Evolutionary conservation across 2,113 vertebrate genomes (phyloP).

Genomic region (Mormyrus lacerda): DNA sequence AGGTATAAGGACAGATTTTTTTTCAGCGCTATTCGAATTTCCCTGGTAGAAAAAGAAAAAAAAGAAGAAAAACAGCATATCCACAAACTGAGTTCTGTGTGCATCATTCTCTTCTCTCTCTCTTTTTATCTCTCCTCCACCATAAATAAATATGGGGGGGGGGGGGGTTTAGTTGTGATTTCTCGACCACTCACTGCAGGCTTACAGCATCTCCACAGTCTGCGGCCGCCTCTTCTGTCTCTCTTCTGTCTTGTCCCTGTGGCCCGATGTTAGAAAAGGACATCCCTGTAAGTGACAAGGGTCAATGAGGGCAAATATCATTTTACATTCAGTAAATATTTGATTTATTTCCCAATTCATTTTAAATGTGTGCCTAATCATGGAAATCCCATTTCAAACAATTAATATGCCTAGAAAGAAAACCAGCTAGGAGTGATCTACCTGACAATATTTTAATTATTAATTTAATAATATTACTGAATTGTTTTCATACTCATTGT

Average conservation of each 20-base stretch:
- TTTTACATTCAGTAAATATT: background rate
- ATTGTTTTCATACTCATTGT: no score
- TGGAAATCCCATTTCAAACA: background rate
- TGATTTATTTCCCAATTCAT: background rate
- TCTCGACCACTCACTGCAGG: background rate
- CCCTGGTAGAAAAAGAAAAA: no score
- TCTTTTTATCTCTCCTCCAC: background rate
- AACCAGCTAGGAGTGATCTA: background rate
- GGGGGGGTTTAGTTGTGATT: background rate
- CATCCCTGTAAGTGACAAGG: background rate
- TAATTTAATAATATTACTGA: no score
- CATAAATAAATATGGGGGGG: background rate
- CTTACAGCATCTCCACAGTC: background rate
- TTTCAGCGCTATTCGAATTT: background rate
- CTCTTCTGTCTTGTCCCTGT: background rate
- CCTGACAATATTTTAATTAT: no score
- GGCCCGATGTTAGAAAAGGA: background rate
- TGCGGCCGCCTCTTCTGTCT: background rate
- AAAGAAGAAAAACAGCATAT: background rate
- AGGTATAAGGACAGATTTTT: background rate
- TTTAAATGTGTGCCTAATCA: background rate
- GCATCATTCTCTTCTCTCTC: background rate
- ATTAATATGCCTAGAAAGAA: background rate
- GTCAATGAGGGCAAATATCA: background rate
- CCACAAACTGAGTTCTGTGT: background rate